phyloP scores from a whole-genome alignment of 2,113 vertebrate genomes.

The Falcunculus frontatus region DNA sequence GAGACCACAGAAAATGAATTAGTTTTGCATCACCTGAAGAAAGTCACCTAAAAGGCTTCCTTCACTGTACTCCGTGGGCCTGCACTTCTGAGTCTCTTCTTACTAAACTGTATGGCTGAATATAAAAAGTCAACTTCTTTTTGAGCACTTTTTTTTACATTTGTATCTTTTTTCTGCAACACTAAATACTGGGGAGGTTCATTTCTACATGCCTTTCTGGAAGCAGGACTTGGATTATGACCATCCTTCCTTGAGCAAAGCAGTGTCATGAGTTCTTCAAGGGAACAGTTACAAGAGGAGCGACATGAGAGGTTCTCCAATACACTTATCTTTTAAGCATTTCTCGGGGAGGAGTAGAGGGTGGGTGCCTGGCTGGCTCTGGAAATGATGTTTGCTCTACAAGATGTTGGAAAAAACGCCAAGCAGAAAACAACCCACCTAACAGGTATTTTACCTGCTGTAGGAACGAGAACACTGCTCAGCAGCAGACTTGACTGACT shows the following conservation, averaged over 20 bases:
- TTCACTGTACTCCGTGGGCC: background rate
- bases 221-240: conserved; percentile 63
- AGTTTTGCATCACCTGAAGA: conserved; percentile 10
- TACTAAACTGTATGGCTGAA: background rate
- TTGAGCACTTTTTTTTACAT: conserved; percentile 68
- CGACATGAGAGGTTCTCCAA: background rate
- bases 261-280: conserved; percentile 39
- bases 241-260: background rate
- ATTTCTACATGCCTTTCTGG: conserved; percentile 73
- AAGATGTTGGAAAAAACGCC: conserved; percentile 54
- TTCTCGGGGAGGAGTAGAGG: background rate
- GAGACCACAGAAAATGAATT: background rate
- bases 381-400: conserved; percentile 26
- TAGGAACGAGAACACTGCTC: conserved; percentile 1
- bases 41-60: conserved; percentile 2
- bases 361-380: background rate
- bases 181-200: conserved; percentile 55
- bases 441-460: conserved; percentile 57
- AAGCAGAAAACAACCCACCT: conserved; percentile 18
- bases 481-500: conserved; percentile 31
- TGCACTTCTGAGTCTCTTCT: conserved; percentile 35
- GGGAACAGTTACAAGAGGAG: background rate
- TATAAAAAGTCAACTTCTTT: conserved; percentile 45
- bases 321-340: background rate
- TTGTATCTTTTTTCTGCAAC: conserved; percentile 53